Base-by-base conservation (phyloP, 1,140 invertebrate species). In the Pentalonia nigronervosa region DNA sequence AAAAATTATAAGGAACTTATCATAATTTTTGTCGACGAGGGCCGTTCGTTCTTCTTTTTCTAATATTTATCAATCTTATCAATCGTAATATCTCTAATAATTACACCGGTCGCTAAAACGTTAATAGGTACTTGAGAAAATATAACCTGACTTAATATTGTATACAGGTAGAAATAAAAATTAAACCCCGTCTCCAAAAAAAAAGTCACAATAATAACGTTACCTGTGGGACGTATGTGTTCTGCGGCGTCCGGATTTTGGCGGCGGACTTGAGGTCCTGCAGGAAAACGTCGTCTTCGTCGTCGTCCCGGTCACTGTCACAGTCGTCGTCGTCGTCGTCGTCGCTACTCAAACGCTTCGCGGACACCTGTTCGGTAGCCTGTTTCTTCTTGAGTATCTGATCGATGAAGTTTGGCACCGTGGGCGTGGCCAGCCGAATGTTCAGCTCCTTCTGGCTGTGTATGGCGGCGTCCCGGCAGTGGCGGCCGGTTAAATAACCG, bases 371-470 rank as follows among this genome's bases (percentile, higher is more conserved):
- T 36, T 93, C 91, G 81, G 84, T 84, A 34, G 91, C 81, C n/a
- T 93, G 91, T 56, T 93, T 93, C 36, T 93, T 93, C n/a, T 93
- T 93, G 81, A n/a, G 81, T 30, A 93, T 93, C 2, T 93, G 91
- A 47, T 93, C 91, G 47, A 93, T 86, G 1, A 94, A 76, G 48
- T 94, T 93, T 0, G 94, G 94, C 50, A 94, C 91, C 7, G 87
- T 94, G 30, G 94, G 94, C n/a, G 88, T 88, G 30, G 94, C 84
- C 34, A 94, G 50, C 36, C 94, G 90, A 6, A 94, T 50, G 90
- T 94, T 94, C n/a, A 94, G 81, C 50, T 94, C 94, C 45, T 94
- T 94, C 6, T 93, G 91, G 9, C 81, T 50, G 48, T 86, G 91
- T 14, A 90, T 53, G 41, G 60, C 90, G 41, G 45, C 90, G 36